Percentiles rank a stretch among this genome's conserved stretches.
Evolutionary conservation across 2,888 invertebrate genomes (phyloP).

Genomic region (Criorhina ranunculi): DNA sequence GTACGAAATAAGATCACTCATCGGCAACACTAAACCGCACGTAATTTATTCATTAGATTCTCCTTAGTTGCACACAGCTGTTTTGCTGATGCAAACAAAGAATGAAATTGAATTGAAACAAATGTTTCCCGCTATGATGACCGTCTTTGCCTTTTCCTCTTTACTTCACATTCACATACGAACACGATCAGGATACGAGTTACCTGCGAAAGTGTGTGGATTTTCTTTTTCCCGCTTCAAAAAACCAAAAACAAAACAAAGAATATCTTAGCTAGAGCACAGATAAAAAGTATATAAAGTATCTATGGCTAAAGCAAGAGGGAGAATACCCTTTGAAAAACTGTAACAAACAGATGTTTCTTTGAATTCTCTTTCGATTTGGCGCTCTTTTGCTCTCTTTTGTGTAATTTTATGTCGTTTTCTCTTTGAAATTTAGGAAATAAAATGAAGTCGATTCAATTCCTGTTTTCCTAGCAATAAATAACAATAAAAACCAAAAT

Average conservation of each 20-base stretch:
- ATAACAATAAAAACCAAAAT: no score
- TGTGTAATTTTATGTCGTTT: not conserved
- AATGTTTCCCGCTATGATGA: constrained; percentile 32
- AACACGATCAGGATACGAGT: not conserved
- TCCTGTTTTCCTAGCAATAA: no score
- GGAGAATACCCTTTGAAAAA: no score
- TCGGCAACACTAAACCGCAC: constrained; percentile 13
- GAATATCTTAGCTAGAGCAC: no score
- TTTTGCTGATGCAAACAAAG: constrained; percentile 1
- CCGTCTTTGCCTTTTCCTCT: constrained; percentile 4
- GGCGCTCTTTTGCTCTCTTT: not conserved
- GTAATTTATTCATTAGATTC: not conserved
- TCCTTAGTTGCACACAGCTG: constrained; percentile 47
- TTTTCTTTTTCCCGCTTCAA: constrained; percentile 29
- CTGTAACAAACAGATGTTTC: constrained; percentile 52
- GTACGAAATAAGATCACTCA: not conserved
- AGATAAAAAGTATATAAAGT: no score
- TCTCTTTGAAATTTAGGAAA: no score
- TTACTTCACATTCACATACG: not conserved
- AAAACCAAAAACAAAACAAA: constrained; percentile 2
- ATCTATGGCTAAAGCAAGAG: no score
- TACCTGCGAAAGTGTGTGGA: not conserved
- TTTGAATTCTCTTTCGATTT: constrained; percentile 3
- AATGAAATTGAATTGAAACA: constrained; percentile 55
- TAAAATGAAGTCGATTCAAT: no score